Percentiles rank a stretch among this genome's conserved stretches.
phyloP scores from a whole-genome alignment of 2,888 invertebrate genomes.

The Oscheius myriophilus region DNA sequence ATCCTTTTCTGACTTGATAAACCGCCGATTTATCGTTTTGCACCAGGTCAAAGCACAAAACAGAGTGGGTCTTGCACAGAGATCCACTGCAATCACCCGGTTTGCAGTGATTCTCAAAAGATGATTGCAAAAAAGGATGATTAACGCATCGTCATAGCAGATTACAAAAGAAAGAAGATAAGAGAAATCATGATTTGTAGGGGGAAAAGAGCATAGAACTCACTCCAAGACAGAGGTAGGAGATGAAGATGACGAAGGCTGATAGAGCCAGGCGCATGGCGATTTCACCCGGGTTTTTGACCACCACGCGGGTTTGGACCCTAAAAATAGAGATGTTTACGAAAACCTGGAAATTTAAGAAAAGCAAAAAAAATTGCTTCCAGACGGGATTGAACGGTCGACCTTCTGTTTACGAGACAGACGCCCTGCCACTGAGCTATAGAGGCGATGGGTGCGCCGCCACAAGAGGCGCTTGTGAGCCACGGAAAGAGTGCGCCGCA shows the following conservation, averaged over 20 bases:
- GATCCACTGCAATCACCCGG: no score
- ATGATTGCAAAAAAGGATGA: no score
- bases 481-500: no score
- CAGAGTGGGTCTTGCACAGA: no score
- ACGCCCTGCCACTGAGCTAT: constrained; percentile 63
- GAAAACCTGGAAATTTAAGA: not conserved
- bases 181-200: no score
- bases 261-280: constrained; percentile 54
- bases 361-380: not conserved
- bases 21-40: no score
- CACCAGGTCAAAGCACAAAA: no score
- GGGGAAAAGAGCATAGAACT: not conserved
- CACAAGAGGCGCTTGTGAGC: no score
- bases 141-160: no score
- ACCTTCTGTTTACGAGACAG: constrained; percentile 64
- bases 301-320: constrained; percentile 53
- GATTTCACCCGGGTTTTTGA: constrained; percentile 53
- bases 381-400: constrained; percentile 53
- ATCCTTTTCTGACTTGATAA: no score
- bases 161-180: not conserved
- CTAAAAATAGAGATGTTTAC: constrained; percentile 24
- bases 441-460: constrained; percentile 15
- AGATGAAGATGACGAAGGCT: constrained; percentile 58
- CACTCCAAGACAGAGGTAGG: constrained; percentile 51
- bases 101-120: no score